phyloP scores from a whole-genome alignment of 2,797 vertebrate genomes.

The Mormyrus proboscirostris region DNA sequence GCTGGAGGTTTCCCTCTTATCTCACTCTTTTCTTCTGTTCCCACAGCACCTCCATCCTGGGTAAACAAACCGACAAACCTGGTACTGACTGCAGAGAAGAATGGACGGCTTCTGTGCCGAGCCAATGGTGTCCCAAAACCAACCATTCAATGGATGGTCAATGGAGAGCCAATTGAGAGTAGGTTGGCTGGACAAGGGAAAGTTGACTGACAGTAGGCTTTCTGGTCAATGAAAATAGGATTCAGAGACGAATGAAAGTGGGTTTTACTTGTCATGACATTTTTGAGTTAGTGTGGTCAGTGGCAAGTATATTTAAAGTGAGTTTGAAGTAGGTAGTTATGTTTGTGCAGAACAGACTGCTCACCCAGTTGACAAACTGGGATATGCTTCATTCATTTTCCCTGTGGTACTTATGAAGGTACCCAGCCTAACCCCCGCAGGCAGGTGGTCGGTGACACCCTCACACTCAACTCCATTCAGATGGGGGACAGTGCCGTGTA shows the following conservation, averaged over 20 bases:
- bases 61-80: slow-evolving; percentile 81
- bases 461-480: slow-evolving; percentile 76
- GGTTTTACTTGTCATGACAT: background rate
- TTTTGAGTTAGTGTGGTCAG: background rate
- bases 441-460: slow-evolving; percentile 78
- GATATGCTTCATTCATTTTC: background rate
- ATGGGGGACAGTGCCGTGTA: slow-evolving; percentile 84
- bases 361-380: background rate
- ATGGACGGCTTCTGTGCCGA: slow-evolving; percentile 77
- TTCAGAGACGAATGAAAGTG: background rate
- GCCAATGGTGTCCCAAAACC: slow-evolving; percentile 88
- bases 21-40: background rate
- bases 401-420: slow-evolving; percentile 45
- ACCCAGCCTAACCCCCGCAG: slow-evolving; percentile 73
- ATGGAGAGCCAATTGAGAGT: slow-evolving; percentile 85
- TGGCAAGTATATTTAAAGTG: background rate
- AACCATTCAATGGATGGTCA: slow-evolving; percentile 83
- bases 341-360: background rate
- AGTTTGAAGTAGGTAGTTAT: background rate
- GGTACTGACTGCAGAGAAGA: slow-evolving; percentile 86
- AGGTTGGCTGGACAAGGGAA: slow-evolving; percentile 31
- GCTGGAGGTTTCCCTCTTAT: background rate
- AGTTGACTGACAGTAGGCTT: background rate
- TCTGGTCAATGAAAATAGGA: background rate
- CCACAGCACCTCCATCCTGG: slow-evolving; percentile 88